These are phyloP conservation scores for Rhogogaster chlorosoma DNA, from an alignment of 2,888 invertebrate genomes.

Conservation along the genomic window DNA sequence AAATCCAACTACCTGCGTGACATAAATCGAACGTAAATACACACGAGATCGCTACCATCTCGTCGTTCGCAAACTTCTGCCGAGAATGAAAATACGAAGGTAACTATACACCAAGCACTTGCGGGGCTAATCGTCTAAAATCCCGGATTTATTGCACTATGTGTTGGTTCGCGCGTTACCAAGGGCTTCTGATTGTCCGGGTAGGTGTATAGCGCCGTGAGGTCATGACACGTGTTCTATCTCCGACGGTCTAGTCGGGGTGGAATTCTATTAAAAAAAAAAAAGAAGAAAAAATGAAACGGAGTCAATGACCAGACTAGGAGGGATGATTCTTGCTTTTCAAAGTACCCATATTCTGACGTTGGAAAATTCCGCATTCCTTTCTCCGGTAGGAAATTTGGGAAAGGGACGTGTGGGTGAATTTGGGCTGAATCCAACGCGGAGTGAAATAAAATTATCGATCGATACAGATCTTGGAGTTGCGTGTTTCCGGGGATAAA, in stretches of 20 bases:
- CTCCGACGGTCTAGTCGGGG: slow-evolving; percentile 16
- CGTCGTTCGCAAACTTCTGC: not conserved
- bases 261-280: not conserved
- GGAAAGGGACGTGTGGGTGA: not conserved
- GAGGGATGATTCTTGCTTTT: not conserved
- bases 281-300: not conserved
- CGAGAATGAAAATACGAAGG: not conserved
- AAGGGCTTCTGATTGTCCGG: slow-evolving; percentile 59
- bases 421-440: not conserved
- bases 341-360: not conserved
- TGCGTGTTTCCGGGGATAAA: not conserved
- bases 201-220: not conserved
- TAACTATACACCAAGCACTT: slow-evolving; percentile 28
- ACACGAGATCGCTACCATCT: not conserved
- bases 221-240: slow-evolving; percentile 40
- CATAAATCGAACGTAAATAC: not conserved
- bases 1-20: not conserved
- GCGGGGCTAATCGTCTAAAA: slow-evolving; percentile 59
- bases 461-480: not conserved
- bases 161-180: slow-evolving; percentile 34
- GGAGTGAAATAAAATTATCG: not conserved
- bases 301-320: not conserved
- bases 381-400: not conserved
- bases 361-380: not conserved
- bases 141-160: slow-evolving; percentile 59